Base-by-base conservation (phyloP, 2,888 invertebrate genomes). In the Lithophane semibrunnea region DNA sequence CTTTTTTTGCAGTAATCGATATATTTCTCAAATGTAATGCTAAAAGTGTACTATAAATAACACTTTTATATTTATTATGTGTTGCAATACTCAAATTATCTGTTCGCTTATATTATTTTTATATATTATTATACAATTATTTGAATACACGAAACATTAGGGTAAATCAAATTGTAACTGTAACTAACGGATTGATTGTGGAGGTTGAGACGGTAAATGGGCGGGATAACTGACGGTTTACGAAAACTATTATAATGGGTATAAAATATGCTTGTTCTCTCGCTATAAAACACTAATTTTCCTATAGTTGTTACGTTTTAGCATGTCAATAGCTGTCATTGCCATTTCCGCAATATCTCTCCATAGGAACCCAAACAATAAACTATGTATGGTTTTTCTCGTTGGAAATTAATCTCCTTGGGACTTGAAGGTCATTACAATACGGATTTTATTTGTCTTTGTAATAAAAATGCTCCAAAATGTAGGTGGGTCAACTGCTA, bases 61-160 rank as follows among this genome's bases (percentile, higher is more conserved):
- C 21, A 64, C 13, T 67, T 47, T n/a, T 60, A 49, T 78, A 79
- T 80, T 64, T 82, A 84, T 82, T 63, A 44, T 44, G 69, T 88
- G 71, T 88, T 80, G 75, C 83, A 86, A 88, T 89, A 88, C 89
- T 88, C 88, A 88, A 88, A 85, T 81, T 81, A 80, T 79, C 56
- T 71, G 75, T 84, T 89, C 54, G 85, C 83, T 88, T 88, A 52
- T 84, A 82, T 88, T 73, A 68, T 77, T 56, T 73, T 73, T 79
- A 79, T 80, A 70, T 87, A 79, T 86, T 73, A 77, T 75, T 68
- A 73, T 69, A 80, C 71, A 77, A 78, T 67, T 76, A 81, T 73
- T 77, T 84, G 56, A 77, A 65, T 73, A 79, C 73, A 83, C 66
- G 56, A 81, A 75, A 80, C 64, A 61, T 82, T 86, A 88, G 86